Conservation (phyloP, 2,888 invertebrate genomes). For the Xestia ashworthii region DNA sequence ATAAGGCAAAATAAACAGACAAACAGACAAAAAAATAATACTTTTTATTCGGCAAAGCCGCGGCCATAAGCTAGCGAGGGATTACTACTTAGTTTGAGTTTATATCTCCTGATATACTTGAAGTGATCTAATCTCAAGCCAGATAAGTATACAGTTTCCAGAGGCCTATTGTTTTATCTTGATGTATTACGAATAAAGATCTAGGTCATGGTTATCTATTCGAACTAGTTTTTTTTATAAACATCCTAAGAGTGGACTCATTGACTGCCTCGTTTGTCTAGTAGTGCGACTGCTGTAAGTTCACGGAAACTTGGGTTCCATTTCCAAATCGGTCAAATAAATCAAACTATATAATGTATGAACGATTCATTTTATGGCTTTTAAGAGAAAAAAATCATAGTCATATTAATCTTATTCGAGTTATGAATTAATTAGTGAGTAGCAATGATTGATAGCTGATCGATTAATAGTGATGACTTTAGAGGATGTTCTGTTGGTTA, state of each 20-base stretch:
- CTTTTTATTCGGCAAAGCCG: no score
- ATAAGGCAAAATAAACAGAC: not conserved
- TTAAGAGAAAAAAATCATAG: no score
- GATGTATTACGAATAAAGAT: slow-evolving; percentile 2
- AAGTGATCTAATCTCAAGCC: slow-evolving; percentile 5
- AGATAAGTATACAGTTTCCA: slow-evolving; percentile 12
- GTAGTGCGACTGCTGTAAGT: not conserved
- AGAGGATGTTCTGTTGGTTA: no score
- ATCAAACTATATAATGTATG: no score
- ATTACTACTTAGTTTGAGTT: not conserved
- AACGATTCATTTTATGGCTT: no score
- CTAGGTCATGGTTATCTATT: slow-evolving; percentile 18
- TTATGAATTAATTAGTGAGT: no score
- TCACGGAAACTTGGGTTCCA: not conserved
- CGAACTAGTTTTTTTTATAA: not conserved
- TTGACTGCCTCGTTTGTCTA: not conserved
- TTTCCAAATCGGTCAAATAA: not conserved
- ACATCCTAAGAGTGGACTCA: no score
- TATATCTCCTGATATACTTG: slow-evolving; percentile 7
- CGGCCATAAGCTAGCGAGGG: not conserved
- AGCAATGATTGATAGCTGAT: no score
- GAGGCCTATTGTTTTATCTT: slow-evolving; percentile 2
- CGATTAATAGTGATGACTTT: no score
- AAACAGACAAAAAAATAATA: not conserved
- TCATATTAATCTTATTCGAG: no score